These are phyloP conservation scores for Sebastes hubbsi DNA, from an alignment of 2,797 vertebrate genomes.

Conservation along the genomic window DNA sequence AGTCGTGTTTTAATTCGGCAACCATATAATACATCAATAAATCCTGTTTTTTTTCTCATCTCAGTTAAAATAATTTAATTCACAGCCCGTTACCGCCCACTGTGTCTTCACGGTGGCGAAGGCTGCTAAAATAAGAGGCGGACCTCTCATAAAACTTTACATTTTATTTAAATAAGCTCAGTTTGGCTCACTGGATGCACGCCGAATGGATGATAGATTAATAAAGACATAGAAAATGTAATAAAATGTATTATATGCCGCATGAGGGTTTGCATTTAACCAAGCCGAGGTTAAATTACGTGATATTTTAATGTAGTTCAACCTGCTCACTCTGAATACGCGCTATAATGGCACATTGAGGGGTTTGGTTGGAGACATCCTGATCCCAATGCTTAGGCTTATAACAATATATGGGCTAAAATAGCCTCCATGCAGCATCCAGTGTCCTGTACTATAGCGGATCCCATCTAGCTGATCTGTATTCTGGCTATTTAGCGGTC, in stretches of 20 bases:
- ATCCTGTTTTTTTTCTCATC: not conserved
- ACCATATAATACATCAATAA: fast-evolving
- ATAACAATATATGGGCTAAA: not conserved
- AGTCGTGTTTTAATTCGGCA: not conserved
- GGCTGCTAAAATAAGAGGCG: not conserved
- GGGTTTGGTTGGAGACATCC: not conserved
- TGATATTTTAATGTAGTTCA: not conserved
- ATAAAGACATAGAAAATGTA: fast-evolving
- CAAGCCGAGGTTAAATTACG: not conserved
- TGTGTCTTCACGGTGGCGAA: not conserved
- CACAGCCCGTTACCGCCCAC: conserved; percentile 32
- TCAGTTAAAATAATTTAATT: not conserved
- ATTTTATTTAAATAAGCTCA: not conserved
- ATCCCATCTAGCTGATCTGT: conserved; percentile 4
- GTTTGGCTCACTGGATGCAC: fast-evolving
- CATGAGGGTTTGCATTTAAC: not conserved
- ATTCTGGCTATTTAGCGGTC: conserved; percentile 11
- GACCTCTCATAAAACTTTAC: not conserved
- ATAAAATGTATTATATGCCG: fast-evolving
- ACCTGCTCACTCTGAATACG: not conserved
- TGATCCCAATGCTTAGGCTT: not conserved
- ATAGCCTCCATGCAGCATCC: not conserved
- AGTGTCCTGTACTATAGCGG: not conserved
- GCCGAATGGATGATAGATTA: not conserved
- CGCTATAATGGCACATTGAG: not conserved